phyloP scores from a whole-genome alignment of 2,797 vertebrate genomes.

The Amblyraja radiata region DNA sequence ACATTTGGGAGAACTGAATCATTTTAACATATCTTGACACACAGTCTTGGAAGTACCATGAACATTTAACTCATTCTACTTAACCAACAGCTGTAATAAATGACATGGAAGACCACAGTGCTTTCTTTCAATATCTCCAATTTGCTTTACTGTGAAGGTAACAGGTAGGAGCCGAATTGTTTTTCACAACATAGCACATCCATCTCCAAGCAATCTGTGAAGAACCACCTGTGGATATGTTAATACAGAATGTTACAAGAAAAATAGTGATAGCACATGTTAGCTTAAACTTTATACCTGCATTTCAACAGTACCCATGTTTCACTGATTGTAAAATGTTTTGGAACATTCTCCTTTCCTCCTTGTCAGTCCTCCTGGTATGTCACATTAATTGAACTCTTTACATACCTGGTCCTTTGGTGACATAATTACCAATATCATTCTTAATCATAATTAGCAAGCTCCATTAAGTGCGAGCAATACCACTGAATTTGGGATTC shows the following conservation, averaged over 20 bases:
- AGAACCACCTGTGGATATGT: neutral
- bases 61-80: conserved; percentile 17
- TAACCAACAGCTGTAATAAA: conserved; percentile 33
- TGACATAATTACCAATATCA: neutral
- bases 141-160: conserved; percentile 23
- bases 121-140: conserved; percentile 16
- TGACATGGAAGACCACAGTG: conserved; percentile 19
- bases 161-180: neutral
- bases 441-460: neutral
- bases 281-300: neutral
- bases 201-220: conserved; percentile 16
- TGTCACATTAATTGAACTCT: neutral
- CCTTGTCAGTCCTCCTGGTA: neutral
- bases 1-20: conserved; percentile 15
- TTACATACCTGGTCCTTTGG: neutral
- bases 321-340: neutral
- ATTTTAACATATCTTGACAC: neutral
- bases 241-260: neutral
- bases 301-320: neutral
- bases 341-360: neutral
- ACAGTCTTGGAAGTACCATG: neutral
- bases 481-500: neutral
- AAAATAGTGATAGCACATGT: neutral
- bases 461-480: neutral
- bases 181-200: neutral